These are phyloP conservation scores for Monochamus saltuarius DNA, from an alignment of 1,140 invertebrate genomes.

Conservation along the genomic window DNA sequence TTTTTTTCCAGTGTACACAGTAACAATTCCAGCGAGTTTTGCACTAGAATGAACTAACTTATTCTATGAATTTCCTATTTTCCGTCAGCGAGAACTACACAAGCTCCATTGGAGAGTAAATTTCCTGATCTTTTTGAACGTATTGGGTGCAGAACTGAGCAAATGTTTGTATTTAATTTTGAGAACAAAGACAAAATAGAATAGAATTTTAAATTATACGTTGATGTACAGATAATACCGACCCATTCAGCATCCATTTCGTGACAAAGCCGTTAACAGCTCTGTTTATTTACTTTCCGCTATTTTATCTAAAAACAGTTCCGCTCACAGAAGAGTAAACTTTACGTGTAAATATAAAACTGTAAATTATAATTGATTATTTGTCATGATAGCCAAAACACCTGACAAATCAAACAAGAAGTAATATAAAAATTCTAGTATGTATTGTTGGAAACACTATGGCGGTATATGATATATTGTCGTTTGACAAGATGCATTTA, in stretches of 20 bases:
- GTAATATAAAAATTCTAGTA: no score
- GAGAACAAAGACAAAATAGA: conserved; percentile 24
- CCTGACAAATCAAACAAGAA: no score
- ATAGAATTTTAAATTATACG: conserved; percentile 28
- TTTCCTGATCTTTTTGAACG: conserved; percentile 17
- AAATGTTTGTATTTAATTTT: conserved; percentile 32
- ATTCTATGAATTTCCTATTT: not conserved
- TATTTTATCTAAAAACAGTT: no score
- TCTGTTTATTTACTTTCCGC: conserved; percentile 6
- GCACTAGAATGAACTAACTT: no score
- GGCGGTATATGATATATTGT: no score
- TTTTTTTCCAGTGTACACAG: no score
- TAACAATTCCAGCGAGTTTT: no score
- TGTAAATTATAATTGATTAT: not conserved
- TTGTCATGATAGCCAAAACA: not conserved
- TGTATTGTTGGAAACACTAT: no score
- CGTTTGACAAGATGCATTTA: no score
- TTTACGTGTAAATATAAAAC: not conserved
- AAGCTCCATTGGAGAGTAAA: not conserved
- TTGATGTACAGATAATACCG: conserved; percentile 14
- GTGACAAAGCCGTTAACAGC: not conserved
- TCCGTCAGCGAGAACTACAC: not conserved
- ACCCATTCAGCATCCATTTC: conserved; percentile 1
- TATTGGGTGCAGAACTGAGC: conserved; percentile 23
- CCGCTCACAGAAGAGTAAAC: not conserved